phyloP scores from a whole-genome alignment of 2,797 vertebrate species.

The Megaceryle alcyon region DNA sequence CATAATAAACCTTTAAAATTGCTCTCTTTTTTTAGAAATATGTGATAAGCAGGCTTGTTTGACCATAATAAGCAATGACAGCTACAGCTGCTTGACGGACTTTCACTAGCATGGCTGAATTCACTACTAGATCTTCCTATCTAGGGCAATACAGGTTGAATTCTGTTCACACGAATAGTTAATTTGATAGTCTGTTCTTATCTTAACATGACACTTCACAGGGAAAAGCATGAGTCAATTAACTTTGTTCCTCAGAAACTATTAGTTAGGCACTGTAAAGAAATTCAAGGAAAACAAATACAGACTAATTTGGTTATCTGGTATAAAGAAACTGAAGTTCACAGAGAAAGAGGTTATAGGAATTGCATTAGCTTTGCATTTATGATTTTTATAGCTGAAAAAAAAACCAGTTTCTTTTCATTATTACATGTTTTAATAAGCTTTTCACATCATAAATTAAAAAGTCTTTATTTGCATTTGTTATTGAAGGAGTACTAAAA shows the following conservation, averaged over 20 bases:
- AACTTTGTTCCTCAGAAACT: not conserved
- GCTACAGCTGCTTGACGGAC: not conserved
- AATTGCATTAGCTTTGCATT: not conserved
- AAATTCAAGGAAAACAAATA: not conserved
- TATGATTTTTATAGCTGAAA: not conserved
- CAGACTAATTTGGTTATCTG: not conserved
- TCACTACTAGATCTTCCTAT: not conserved
- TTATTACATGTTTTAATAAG: not conserved
- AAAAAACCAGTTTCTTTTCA: not conserved
- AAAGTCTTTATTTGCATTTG: not conserved
- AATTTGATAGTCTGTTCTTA: not conserved
- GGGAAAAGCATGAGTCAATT: not conserved
- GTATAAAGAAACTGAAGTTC: not conserved
- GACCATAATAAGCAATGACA: not conserved
- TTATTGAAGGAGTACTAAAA: not conserved
- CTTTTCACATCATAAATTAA: not conserved
- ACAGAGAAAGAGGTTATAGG: not conserved
- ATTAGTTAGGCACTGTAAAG: not conserved
- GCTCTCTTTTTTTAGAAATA: not conserved
- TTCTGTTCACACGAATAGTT: not conserved
- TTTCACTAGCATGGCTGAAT: not conserved
- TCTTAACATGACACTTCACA: not conserved
- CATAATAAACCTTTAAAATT: not conserved
- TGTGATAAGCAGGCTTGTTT: not conserved
- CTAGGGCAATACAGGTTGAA: accelerated